Evolutionary conservation across 2,797 vertebrate genomes (phyloP).

Genomic region (Kryptolebias ocellatus): DNA sequence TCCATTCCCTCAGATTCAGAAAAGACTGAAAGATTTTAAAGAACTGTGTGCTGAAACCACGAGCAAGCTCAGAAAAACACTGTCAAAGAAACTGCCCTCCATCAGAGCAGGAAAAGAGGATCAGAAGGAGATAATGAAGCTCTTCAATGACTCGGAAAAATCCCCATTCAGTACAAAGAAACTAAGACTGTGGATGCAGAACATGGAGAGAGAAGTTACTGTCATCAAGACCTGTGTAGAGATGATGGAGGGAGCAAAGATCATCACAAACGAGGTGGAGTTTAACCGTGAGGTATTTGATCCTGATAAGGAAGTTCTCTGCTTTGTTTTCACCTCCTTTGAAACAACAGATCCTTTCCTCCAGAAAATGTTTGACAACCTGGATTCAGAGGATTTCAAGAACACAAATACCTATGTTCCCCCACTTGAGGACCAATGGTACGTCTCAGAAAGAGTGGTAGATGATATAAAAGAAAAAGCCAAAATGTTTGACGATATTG

Average conservation of each 20-base stretch:
- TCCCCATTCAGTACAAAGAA: constrained; percentile 30
- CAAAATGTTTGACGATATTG: not conserved
- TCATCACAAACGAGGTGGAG: constrained; percentile 1
- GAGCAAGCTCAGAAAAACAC: not conserved
- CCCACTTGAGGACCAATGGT: not conserved
- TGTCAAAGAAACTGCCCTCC: constrained; percentile 3
- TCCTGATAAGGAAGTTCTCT: constrained; percentile 13
- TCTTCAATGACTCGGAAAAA: constrained; percentile 19
- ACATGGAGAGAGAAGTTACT: constrained; percentile 27
- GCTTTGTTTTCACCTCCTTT: constrained; percentile 30
- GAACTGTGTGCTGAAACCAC: constrained; percentile 1
- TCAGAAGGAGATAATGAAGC: not conserved
- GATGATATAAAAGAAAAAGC: constrained; percentile 29
- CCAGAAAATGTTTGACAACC: not conserved
- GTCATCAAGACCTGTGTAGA: constrained; percentile 33
- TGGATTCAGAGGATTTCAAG: not conserved
- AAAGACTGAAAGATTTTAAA: constrained; percentile 31
- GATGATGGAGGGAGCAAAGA: constrained; percentile 13
- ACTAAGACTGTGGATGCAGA: constrained; percentile 50
- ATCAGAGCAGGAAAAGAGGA: constrained; percentile 43
- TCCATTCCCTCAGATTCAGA: constrained; percentile 21
- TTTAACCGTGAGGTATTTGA: constrained; percentile 13
- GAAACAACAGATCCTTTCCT: not conserved
- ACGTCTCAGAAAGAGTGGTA: not conserved
- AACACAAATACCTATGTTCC: not conserved